Evolutionary conservation across 2,888 invertebrate species (phyloP).

Genomic region (Odontothrips loti): DNA sequence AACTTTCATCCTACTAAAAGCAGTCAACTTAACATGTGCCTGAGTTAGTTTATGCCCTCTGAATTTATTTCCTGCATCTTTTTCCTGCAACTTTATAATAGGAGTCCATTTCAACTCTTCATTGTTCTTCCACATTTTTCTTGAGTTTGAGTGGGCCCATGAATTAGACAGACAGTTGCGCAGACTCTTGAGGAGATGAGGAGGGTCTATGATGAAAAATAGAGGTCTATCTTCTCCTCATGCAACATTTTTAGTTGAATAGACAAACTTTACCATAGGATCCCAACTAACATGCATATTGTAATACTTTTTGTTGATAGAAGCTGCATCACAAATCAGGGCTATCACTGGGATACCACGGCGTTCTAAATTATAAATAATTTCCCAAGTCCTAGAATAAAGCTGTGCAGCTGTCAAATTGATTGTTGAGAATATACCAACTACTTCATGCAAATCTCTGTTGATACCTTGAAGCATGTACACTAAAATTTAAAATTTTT

Average conservation of each 20-base stretch:
- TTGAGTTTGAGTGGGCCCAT: neutral
- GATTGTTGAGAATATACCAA: neutral
- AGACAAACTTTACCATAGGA: neutral
- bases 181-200: neutral
- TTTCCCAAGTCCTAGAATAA: neutral
- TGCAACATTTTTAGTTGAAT: neutral
- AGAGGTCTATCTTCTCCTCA: no score
- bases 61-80: neutral
- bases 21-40: neutral
- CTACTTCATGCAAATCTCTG: neutral
- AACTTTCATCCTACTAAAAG: neutral
- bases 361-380: neutral
- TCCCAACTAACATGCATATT: neutral
- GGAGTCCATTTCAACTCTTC: neutral
- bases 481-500: constrained; percentile 1
- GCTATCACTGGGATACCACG: neutral
- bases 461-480: neutral
- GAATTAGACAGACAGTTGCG: neutral
- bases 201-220: neutral
- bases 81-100: neutral
- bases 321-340: neutral
- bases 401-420: constrained; percentile 3
- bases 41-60: neutral
- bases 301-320: neutral
- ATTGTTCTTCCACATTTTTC: constrained; percentile 1